Conservation (phyloP, 2,113 vertebrate genomes). For the Poicephalus meyeri region DNA sequence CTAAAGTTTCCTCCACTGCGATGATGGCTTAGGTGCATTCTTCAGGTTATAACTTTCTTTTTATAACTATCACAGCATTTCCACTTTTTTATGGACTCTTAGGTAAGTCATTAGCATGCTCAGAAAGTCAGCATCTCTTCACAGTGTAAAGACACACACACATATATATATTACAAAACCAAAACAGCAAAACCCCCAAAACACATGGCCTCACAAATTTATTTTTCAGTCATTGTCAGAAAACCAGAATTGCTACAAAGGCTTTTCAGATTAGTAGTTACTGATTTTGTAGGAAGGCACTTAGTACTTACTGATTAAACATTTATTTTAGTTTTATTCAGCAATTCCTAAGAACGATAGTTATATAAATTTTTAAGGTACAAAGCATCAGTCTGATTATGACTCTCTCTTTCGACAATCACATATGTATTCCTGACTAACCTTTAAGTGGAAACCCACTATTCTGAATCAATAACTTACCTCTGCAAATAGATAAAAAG, state of each 20-base stretch:
- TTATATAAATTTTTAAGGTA: background rate
- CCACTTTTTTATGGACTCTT: background rate
- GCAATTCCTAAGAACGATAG: background rate
- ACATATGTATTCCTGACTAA: background rate
- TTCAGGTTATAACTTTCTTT: background rate
- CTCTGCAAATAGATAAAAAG: background rate
- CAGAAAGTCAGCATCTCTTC: background rate
- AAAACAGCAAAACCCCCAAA: background rate
- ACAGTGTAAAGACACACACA: background rate
- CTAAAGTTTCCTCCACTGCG: background rate
- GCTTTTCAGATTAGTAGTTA: background rate
- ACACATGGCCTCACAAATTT: background rate
- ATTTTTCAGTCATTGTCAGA: background rate
- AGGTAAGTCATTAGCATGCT: accelerated
- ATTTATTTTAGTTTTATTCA: background rate
- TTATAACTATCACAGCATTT: background rate
- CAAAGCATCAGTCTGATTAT: background rate
- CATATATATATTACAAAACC: background rate
- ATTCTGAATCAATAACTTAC: background rate
- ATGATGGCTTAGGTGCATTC: background rate
- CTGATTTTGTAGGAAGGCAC: background rate
- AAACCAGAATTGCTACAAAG: background rate
- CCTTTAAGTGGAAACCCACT: background rate
- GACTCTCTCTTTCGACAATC: background rate
- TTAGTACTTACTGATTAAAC: background rate